Evolutionary conservation across 2,113 vertebrate genomes (phyloP).

Genomic region (Lepus timidus): DNA sequence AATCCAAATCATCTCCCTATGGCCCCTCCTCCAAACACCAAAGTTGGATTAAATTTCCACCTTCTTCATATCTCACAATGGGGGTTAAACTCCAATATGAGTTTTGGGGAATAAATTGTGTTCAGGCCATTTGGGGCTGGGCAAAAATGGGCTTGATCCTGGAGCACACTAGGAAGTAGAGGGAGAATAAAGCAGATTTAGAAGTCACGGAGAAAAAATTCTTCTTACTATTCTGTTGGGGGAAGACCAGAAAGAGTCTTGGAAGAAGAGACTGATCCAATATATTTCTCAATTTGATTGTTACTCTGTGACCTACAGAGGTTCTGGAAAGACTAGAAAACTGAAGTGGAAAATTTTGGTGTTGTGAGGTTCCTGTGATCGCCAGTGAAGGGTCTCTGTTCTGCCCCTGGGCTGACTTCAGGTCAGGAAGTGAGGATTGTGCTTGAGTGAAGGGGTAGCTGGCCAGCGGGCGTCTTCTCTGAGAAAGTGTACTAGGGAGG

Average conservation of each 20-base stretch:
- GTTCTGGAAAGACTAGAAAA: slow-evolving; percentile 30
- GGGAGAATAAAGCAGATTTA: not conserved
- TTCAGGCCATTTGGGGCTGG: not conserved
- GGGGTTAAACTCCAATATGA: no score
- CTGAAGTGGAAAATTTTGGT: not conserved
- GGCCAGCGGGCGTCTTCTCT: not conserved
- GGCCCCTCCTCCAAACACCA: no score
- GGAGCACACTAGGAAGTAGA: not conserved
- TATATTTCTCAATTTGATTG: not conserved
- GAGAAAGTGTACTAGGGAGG: not conserved
- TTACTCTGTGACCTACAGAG: not conserved
- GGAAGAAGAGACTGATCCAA: not conserved
- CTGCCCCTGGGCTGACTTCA: not conserved
- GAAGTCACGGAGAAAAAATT: not conserved
- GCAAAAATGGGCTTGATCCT: not conserved
- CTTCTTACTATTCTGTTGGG: not conserved
- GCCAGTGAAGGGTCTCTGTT: not conserved
- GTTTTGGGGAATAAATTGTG: no score
- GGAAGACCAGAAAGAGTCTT: not conserved
- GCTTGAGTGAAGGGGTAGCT: not conserved
- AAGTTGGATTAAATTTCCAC: no score
- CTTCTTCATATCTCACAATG: no score
- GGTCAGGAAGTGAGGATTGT: not conserved
- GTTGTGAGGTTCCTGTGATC: not conserved
- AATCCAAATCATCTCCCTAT: no score